A percentile compares a stretch with the other conserved stretches of the same genome.
Evolutionary conservation across 2,797 vertebrate species (phyloP).

Genomic region (Poecilia gillii): DNA sequence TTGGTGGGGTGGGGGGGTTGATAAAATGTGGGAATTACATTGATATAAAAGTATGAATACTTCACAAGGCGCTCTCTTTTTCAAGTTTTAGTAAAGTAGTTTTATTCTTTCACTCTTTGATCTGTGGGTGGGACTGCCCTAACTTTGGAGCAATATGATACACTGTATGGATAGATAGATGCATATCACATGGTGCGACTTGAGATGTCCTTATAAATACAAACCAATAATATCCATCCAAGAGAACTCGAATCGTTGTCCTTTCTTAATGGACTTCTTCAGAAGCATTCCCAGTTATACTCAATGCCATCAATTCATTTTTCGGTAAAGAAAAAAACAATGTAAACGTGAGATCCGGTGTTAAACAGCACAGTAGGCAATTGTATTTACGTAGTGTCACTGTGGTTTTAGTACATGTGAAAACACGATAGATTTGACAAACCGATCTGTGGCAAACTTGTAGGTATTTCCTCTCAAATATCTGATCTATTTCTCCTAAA

Average conservation of each 20-base stretch:
- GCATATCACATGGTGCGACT: constrained; percentile 67
- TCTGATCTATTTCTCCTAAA: constrained; percentile 78
- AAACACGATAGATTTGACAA: constrained; percentile 60
- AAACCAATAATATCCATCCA: constrained; percentile 56
- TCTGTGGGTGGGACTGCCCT: constrained; percentile 40
- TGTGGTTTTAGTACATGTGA: constrained; percentile 57
- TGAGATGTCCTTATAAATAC: constrained; percentile 54
- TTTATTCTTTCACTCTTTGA: constrained; percentile 25
- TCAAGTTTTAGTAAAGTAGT: constrained; percentile 8
- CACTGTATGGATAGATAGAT: constrained; percentile 18
- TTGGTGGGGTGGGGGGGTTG: background rate
- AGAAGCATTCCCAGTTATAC: constrained; percentile 1
- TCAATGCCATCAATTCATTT: background rate
- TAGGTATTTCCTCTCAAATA: constrained; percentile 77
- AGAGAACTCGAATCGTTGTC: constrained; percentile 20
- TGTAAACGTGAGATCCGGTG: background rate
- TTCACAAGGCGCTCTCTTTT: constrained; percentile 2
- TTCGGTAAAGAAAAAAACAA: background rate
- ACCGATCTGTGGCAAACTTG: constrained; percentile 61
- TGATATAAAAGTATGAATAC: background rate
- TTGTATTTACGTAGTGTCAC: constrained; percentile 24
- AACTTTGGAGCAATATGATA: constrained; percentile 75
- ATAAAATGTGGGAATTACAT: background rate
- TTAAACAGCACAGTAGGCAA: constrained; percentile 5
- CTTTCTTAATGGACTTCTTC: constrained; percentile 3